Percentiles rank a stretch among this genome's conserved stretches.
phyloP scores from a whole-genome alignment of 1,140 invertebrate species.

The Sycophila sp. region DNA sequence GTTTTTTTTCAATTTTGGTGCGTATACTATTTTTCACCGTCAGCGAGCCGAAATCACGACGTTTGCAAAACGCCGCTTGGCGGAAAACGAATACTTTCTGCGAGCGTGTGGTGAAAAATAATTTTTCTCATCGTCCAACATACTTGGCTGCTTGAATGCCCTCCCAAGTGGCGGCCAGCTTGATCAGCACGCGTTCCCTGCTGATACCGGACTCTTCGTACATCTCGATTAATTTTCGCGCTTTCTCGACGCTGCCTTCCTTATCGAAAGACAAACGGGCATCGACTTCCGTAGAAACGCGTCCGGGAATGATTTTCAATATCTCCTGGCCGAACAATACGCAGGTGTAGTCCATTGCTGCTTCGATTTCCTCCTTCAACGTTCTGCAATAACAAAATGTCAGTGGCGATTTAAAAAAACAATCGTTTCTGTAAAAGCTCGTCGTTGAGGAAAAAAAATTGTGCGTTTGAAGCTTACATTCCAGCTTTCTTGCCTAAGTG shows the following conservation, averaged over 20 bases:
- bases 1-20: too few species aligned
- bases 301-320: slow-evolving; percentile 95
- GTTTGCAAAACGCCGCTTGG: too few species aligned
- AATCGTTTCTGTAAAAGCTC: too few species aligned
- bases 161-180: slow-evolving; percentile 98
- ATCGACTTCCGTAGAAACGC: slow-evolving; percentile 99
- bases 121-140: too few species aligned
- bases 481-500: slow-evolving; percentile 82
- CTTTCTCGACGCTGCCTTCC: slow-evolving; percentile 90
- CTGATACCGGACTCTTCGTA: slow-evolving; percentile 90
- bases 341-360: slow-evolving; percentile 92
- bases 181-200: slow-evolving; percentile 96
- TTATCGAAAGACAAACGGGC: slow-evolving; percentile 97
- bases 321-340: slow-evolving; percentile 98
- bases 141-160: slow-evolving; percentile 97
- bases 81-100: too few species aligned
- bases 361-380: slow-evolving; percentile 76
- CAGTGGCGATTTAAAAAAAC: too few species aligned
- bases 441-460: too few species aligned
- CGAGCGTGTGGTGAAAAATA: too few species aligned
- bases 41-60: too few species aligned
- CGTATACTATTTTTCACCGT: too few species aligned
- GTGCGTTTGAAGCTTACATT: slow-evolving; percentile 64
- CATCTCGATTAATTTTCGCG: slow-evolving; percentile 85
- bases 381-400: slow-evolving; percentile 67